Percentiles rank a stretch among this genome's conserved stretches.
Conservation (phyloP, 2,113 vertebrate genomes). For the Litocranius walleri region DNA sequence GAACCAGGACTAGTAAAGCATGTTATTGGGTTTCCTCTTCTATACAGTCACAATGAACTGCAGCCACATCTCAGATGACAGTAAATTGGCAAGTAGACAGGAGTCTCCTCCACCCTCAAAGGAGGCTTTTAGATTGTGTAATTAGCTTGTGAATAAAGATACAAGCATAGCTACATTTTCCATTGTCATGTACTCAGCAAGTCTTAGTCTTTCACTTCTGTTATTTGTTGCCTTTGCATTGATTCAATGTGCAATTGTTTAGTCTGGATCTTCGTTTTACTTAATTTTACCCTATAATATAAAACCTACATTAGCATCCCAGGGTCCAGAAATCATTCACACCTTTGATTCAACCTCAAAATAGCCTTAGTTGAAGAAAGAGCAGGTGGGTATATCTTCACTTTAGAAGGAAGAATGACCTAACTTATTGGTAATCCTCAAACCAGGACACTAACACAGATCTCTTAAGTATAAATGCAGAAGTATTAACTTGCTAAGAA, state of each 20-base stretch:
- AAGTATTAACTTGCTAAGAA: not conserved
- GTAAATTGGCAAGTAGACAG: not conserved
- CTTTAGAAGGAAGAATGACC: not conserved
- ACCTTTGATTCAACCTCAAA: not conserved
- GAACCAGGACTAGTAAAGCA: constrained; percentile 14
- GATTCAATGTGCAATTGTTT: not conserved
- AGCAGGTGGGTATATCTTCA: not conserved
- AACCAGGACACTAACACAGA: not conserved
- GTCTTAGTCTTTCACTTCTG: not conserved
- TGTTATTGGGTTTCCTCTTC: constrained; percentile 20
- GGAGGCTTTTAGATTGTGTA: not conserved
- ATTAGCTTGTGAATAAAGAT: constrained; percentile 3
- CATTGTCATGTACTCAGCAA: not conserved
- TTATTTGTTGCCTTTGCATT: not conserved
- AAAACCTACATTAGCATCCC: not conserved
- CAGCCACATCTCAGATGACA: not conserved
- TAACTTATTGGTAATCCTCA: not conserved
- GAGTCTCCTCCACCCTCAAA: not conserved
- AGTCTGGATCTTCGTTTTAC: not conserved
- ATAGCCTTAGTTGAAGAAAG: not conserved
- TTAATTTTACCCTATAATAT: not conserved
- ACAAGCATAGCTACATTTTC: not conserved
- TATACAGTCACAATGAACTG: not conserved
- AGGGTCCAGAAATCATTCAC: not conserved
- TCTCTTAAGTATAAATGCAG: not conserved